A percentile compares a stretch with the other conserved stretches of the same genome.
phyloP scores from a whole-genome alignment of 2,113 vertebrate genomes.

The Pachypanchax playfairii region DNA sequence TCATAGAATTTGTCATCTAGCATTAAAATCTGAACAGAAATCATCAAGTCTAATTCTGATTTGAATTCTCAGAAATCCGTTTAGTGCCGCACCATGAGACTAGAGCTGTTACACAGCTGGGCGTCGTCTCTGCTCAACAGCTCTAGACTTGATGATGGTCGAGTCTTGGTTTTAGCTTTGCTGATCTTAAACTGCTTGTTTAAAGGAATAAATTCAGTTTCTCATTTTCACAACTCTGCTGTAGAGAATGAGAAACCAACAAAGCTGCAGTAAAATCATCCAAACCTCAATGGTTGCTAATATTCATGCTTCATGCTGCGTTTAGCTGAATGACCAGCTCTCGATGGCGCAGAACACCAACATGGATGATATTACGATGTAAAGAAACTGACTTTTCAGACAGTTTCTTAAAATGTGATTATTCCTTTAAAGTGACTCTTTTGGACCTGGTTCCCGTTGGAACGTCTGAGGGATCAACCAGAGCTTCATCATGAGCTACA shows the following conservation, averaged over 20 bases:
- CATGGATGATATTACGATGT: constrained; percentile 37
- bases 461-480: constrained; percentile 29
- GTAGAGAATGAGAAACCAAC: constrained; percentile 22
- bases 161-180: no score
- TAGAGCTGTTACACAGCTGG: no score
- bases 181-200: constrained; percentile 17
- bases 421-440: constrained; percentile 38
- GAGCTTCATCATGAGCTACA: neutral
- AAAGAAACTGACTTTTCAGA: neutral
- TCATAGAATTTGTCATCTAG: no score
- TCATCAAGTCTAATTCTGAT: no score
- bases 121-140: no score
- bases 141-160: no score
- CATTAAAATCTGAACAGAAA: no score
- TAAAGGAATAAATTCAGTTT: constrained; percentile 38
- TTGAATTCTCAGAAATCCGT: no score
- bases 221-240: constrained; percentile 8
- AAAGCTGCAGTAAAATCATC: constrained; percentile 9
- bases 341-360: no score
- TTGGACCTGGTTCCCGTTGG: constrained; percentile 19
- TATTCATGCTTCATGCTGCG: neutral
- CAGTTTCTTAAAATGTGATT: neutral
- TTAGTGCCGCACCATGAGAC: no score
- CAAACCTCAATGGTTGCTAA: neutral
- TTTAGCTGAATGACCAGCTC: neutral